Evolutionary conservation across 2,113 vertebrate species (phyloP), one percentile per base, ranked within the genome.

Genomic region (Anguilla rostrata): DNA sequence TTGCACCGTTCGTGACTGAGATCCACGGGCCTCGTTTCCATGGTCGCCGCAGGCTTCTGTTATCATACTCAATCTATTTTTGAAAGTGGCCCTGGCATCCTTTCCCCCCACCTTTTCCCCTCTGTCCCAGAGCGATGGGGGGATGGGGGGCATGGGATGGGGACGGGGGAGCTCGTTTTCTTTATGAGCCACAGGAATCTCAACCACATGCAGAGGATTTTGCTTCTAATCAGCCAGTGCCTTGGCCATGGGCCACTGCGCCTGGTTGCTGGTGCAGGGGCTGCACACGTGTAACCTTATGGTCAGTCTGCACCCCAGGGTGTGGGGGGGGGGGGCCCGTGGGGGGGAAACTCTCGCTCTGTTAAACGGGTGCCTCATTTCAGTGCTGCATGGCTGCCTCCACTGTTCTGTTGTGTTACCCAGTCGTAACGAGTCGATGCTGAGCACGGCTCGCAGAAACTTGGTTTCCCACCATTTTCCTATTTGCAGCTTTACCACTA

Each of bases 161-260:
- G 63, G 56, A 0, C n/a, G 22, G 82, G 82, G 49, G 49, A 53
- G 46, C 49, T 83, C 53, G 60, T 56, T 83, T 83, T 83, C 20
- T 83, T 82, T 83, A 18, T 18, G 29, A 83, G 82, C 82, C n/a
- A 18, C 82, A 83, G 34, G 53, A 83, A 60, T 83, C 56, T 57
- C 39, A 39, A 60, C 53, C 56, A 40, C 82, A 83, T 83, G 82
- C 82, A 60, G 16, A 60, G 82, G 56, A 60, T 60, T 83, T 83
- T 41, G 34, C 53, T 20, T 83, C 57, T 46, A 63, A 83, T 83
- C 49, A 83, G n/a, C 53, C 53, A 39, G 82, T 20, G 7, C 29
- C 56, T 83, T 14, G 29, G 82, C 57, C 34, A 39, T 39, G 56
- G 26, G 26, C n/a, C 34, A 8, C 11, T 40, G 56, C 57, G 82